Base-by-base conservation (phyloP, 2,888 invertebrate genomes). In the Amblyteles armatorius region DNA sequence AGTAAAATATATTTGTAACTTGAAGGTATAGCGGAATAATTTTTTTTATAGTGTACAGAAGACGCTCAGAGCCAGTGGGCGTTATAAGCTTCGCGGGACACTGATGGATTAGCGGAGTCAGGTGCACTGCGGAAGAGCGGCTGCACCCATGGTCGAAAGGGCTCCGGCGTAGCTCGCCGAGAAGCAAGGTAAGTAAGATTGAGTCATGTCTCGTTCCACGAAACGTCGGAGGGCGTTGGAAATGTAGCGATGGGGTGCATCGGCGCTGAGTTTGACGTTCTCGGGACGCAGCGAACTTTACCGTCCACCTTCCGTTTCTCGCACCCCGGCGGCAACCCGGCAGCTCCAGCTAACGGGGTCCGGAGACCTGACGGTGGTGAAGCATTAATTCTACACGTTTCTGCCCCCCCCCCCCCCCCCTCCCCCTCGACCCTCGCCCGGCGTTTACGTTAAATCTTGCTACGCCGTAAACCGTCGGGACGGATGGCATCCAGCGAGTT, bases 41-140 rank as follows among this genome's bases (percentile, higher is more conserved):
- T 16, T 40, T 40, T 40, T 48, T 48, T 48, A 16, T 16, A 48
- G 44, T 48, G 3, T 48, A 48, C 44, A 0, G 13, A 48, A 48
- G 44, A 48, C 44, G 16, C 13, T 16, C 44, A 16, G 44, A 48
- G 44, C 16, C 52, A 22, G 19, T 55, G 52, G 7, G 82, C 67
- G 82, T 82, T 74, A 82, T 77, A 81, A 74, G 81, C 78, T 65
- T 80, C 63, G 67, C 57, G 76, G 84, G 86, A 87, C 88, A 83
- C 85, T 86, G 88, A 88, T 86, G 86, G 88, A 88, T 88, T 87
- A 87, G 84, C 77, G 74, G 86, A 85, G 87, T 88, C 88, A 88
- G 88, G 88, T 88, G 87, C 68, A 63, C 22, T 69, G 73, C 55
- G 40, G 77, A 44, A 52, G 55, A 77, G 48, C 63, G 48, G 36